Evolutionary conservation across 2,888 invertebrate genomes (phyloP).

Genomic region (Nomada ruficornis): DNA sequence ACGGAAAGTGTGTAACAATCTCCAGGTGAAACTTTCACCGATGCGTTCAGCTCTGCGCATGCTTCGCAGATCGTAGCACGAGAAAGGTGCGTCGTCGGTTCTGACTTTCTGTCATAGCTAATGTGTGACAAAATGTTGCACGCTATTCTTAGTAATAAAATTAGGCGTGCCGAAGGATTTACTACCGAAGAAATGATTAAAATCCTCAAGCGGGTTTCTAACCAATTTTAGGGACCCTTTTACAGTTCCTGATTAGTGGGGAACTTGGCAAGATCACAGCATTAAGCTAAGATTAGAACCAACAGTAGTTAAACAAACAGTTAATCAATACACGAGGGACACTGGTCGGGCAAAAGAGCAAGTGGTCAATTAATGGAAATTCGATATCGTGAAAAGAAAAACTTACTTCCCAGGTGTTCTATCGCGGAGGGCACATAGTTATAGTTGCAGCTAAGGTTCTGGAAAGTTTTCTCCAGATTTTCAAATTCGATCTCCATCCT

Average conservation of each 20-base stretch:
- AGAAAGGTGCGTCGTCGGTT: neutral
- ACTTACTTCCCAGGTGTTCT: conserved; percentile 81
- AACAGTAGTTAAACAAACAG: neutral
- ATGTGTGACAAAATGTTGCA: neutral
- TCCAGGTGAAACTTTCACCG: conserved; percentile 43
- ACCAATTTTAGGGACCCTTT: too few relatives aligned
- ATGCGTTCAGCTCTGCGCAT: conserved; percentile 11
- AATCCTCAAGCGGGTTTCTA: too few relatives aligned
- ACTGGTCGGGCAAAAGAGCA: neutral
- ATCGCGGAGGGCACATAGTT: conserved; percentile 76
- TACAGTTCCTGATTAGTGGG: too few relatives aligned
- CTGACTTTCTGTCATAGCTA: too few relatives aligned
- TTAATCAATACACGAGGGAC: neutral
- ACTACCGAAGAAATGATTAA: too few relatives aligned
- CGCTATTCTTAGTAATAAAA: neutral
- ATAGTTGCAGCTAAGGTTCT: conserved; percentile 76
- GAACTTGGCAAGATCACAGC: neutral
- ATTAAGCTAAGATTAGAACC: neutral
- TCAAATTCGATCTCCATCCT: conserved; percentile 32
- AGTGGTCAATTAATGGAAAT: neutral
- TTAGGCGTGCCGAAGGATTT: neutral
- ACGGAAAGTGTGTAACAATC: neutral
- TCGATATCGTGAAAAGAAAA: neutral
- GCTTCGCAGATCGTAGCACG: conserved; percentile 13
- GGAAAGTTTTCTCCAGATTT: conserved; percentile 57